Base-by-base conservation (phyloP, 2,797 vertebrate genomes). In the Prionace glauca region DNA sequence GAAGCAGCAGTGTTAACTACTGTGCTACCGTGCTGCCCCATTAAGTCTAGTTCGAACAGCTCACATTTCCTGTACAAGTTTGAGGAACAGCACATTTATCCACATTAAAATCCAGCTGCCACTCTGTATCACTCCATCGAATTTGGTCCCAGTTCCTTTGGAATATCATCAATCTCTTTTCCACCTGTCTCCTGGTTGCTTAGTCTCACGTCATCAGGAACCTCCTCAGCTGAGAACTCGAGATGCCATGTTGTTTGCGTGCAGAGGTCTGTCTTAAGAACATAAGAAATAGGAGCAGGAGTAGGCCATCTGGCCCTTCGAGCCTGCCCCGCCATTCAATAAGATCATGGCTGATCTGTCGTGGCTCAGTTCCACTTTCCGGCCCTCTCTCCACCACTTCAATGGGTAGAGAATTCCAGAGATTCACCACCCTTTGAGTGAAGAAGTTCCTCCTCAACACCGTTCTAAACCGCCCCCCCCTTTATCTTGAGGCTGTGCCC, bases 81-180 rank as follows among this genome's bases (percentile, higher is more conserved):
- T 2, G 45, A 5, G 36, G 26, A 50, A 60, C 86, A 29, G 56
- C 60, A 29, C 56, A 90, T 62, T 62, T 62, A 90, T 90, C 87
- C 60, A 62, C 87, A 62, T 90, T 90, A 90, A 90, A n/a, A 90
- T 8, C 56, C 87, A 90, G 50, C 87, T 90, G 87, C 9, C 32
- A 62, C 32, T 90, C 87, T 16, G 62, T 16, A 62, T 56, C 16
- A 0, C 26, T 90, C 50, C 41, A 90, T 26, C 4, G 60, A 62
- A 90, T 62, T 56, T 90, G 56, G 4, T 62, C 56, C 29, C 32
- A 32, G 32, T 90, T 62, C 60, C 50, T 90, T 62, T 90, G 56
- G 56, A 56, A 2, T 90, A 62, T 32, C 50, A 90, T 90, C 56
- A 62, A 90, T 62, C 56, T 90, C 87, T 4, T 18, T 62, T 90